phyloP scores from a whole-genome alignment of 2,113 vertebrate genomes.

The Notarius quadriscutis region DNA sequence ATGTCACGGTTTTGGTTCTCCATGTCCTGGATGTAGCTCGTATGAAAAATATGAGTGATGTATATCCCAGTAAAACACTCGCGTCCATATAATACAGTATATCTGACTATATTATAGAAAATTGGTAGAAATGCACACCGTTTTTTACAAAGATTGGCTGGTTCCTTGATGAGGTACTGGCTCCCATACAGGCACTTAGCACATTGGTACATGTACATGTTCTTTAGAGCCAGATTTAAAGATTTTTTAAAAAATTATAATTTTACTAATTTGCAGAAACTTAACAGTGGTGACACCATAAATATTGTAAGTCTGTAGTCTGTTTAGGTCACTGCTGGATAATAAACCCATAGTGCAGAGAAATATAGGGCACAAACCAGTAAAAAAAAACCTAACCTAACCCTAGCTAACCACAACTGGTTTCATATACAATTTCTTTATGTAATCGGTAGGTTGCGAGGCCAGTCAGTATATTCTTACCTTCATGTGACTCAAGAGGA shows the following conservation, averaged over 20 bases:
- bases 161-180: neutral
- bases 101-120: neutral
- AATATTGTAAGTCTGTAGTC: neutral
- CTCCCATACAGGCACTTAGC: neutral
- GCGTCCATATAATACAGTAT: neutral
- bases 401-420: neutral
- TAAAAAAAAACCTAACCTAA: neutral
- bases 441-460: neutral
- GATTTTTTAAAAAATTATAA: neutral
- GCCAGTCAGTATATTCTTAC: conserved; percentile 64
- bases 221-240: neutral
- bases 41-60: no score
- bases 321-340: no score
- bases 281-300: neutral
- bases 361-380: neutral
- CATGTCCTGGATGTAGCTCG: no score
- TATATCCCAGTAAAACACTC: no score
- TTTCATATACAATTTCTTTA: neutral
- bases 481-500: conserved; percentile 83
- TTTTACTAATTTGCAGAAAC: neutral
- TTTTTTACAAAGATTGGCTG: neutral
- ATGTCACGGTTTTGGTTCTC: no score
- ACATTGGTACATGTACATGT: neutral
- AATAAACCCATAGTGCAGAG: neutral
- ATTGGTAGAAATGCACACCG: no score